These are phyloP conservation scores for Hystrix brachyura DNA, from an alignment of 2,113 vertebrate genomes.

Conservation along the genomic window DNA sequence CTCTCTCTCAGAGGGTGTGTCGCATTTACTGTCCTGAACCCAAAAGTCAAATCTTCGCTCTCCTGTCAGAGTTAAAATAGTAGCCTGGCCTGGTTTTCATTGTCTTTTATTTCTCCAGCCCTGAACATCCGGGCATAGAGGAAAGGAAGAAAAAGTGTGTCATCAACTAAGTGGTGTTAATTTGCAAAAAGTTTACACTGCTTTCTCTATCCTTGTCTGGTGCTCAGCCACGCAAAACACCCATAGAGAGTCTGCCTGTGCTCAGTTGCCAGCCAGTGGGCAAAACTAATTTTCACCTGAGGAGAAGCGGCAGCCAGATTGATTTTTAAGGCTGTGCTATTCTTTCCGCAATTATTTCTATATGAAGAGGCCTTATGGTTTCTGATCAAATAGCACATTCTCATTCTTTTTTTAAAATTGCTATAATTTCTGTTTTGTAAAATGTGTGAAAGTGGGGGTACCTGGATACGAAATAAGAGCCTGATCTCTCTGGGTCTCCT, in stretches of 20 bases:
- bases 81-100: neutral
- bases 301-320: slow-evolving; percentile 22
- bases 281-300: neutral
- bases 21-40: neutral
- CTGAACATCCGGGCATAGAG: slow-evolving; percentile 4
- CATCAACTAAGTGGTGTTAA: slow-evolving; percentile 60
- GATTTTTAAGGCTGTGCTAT: neutral
- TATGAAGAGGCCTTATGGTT: slow-evolving; percentile 30
- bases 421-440: slow-evolving; percentile 25
- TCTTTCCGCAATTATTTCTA: slow-evolving; percentile 5
- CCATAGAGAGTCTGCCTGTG: accelerated
- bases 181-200: slow-evolving; percentile 35
- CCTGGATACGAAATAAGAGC: neutral
- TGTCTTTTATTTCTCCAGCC: neutral
- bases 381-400: slow-evolving; percentile 47
- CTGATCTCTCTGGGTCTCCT: neutral
- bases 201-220: slow-evolving; percentile 42
- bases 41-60: neutral
- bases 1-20: neutral
- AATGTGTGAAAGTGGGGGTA: neutral
- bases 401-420: neutral
- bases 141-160: neutral
- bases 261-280: neutral
- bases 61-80: neutral
- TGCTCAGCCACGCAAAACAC: neutral